Conservation (phyloP, 2,888 invertebrate genomes). For the Campoplex nolae region DNA sequence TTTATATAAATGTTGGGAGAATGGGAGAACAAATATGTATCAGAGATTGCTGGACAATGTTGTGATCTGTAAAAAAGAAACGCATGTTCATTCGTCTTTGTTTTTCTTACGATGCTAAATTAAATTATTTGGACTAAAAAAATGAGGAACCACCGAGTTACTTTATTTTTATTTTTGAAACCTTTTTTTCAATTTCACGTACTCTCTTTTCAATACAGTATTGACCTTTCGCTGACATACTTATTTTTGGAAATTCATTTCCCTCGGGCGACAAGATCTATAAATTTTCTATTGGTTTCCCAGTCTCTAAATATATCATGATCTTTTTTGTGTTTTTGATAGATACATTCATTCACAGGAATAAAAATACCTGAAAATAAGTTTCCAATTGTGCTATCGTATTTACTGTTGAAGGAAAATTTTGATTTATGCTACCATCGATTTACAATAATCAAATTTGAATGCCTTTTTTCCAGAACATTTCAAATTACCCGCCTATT, state of each 20-base stretch:
- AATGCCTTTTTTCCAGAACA: background rate
- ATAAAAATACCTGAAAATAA: background rate
- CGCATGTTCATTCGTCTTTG: constrained; percentile 24
- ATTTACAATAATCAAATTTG: no score
- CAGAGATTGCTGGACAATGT: constrained; percentile 70
- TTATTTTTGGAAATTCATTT: background rate
- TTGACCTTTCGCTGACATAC: background rate
- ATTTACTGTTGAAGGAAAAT: no score
- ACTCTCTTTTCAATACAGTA: no score
- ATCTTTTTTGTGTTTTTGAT: background rate
- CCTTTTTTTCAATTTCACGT: background rate
- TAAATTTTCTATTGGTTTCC: no score
- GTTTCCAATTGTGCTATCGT: no score
- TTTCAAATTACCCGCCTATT: background rate
- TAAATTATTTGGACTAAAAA: constrained; percentile 19
- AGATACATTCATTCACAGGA: background rate
- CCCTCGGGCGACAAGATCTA: background rate
- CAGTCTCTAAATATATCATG: background rate
- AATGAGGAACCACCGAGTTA: background rate
- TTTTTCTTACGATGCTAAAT: constrained; percentile 27
- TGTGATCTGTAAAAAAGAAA: constrained; percentile 21
- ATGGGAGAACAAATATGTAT: constrained; percentile 66
- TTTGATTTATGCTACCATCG: no score
- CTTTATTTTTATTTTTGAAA: background rate
- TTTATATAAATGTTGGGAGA: constrained; percentile 72